A percentile compares a stretch with the other conserved stretches of the same genome.
These are phyloP conservation scores for Epinephelus moara DNA, from an alignment of 2,113 vertebrate species.

Conservation along the genomic window DNA sequence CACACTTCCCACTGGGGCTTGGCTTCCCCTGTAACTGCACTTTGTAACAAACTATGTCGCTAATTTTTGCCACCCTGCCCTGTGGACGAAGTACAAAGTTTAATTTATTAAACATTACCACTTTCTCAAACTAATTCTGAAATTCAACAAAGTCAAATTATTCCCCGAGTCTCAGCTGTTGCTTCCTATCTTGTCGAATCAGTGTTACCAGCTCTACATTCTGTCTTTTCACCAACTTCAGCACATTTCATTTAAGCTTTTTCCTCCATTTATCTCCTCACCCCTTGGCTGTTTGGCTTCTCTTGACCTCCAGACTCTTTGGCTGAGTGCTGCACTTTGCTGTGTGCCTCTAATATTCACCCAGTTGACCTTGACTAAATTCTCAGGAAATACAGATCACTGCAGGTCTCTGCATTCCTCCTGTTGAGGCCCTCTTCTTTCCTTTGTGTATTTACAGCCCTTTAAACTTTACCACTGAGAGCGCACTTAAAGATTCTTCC, in stretches of 20 bases:
- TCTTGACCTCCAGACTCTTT: constrained; percentile 23
- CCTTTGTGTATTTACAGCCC: constrained; percentile 28
- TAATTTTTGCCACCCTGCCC: background rate
- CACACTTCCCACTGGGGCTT: background rate
- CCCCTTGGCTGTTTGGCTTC: constrained; percentile 1
- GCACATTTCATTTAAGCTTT: constrained; percentile 10
- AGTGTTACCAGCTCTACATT: background rate
- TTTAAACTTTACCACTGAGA: constrained; percentile 12
- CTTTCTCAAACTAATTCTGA: background rate
- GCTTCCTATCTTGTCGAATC: background rate
- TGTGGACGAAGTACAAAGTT: background rate
- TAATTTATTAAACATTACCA: background rate
- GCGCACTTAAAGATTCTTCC: background rate
- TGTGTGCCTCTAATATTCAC: constrained; percentile 9
- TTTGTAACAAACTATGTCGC: background rate
- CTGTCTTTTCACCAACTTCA: constrained; percentile 5
- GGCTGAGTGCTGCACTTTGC: constrained; percentile 11
- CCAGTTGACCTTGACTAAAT: constrained; percentile 27
- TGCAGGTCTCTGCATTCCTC: constrained; percentile 15
- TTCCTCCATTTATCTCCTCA: constrained; percentile 6
- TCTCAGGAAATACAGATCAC: constrained; percentile 41
- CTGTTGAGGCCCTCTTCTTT: constrained; percentile 9
- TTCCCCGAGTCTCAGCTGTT: background rate
- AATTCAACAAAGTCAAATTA: background rate
- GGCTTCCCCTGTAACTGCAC: background rate